A percentile compares a stretch with the other conserved stretches of the same genome.
These are phyloP conservation scores for Neogale vison DNA, from an alignment of 2,113 vertebrate species.

Conservation along the genomic window DNA sequence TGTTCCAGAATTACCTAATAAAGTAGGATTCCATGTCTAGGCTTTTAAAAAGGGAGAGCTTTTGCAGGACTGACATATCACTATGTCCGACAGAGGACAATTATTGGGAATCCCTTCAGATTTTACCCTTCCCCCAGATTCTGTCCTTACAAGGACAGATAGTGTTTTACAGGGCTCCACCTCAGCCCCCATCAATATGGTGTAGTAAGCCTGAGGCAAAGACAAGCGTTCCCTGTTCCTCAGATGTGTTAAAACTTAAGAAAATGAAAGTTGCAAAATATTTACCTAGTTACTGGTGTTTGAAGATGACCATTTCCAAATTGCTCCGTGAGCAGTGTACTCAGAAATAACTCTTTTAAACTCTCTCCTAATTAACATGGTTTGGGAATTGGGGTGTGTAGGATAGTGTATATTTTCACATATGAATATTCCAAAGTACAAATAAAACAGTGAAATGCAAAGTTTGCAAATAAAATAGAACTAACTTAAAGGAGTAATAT, in stretches of 20 bases:
- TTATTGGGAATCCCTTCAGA: neutral
- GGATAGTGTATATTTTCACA: neutral
- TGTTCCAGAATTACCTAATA: neutral
- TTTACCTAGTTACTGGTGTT: neutral
- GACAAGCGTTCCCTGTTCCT: neutral
- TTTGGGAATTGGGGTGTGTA: neutral
- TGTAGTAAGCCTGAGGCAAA: neutral
- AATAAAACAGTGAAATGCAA: neutral
- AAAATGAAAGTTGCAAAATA: neutral
- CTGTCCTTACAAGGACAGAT: neutral
- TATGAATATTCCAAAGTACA: neutral
- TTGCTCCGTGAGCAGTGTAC: neutral
- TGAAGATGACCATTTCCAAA: neutral
- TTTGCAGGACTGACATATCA: neutral
- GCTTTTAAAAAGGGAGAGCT: neutral
- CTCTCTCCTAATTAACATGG: neutral
- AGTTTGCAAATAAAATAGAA: neutral
- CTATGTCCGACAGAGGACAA: neutral
- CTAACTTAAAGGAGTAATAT: neutral
- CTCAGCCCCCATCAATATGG: neutral
- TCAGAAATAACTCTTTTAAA: neutral
- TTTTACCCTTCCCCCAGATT: neutral
- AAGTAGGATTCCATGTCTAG: neutral
- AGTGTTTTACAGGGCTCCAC: rapidly evolving
- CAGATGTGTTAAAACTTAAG: neutral